Conservation (phyloP, 2,888 invertebrate species). For the Embidobia sp. region DNA sequence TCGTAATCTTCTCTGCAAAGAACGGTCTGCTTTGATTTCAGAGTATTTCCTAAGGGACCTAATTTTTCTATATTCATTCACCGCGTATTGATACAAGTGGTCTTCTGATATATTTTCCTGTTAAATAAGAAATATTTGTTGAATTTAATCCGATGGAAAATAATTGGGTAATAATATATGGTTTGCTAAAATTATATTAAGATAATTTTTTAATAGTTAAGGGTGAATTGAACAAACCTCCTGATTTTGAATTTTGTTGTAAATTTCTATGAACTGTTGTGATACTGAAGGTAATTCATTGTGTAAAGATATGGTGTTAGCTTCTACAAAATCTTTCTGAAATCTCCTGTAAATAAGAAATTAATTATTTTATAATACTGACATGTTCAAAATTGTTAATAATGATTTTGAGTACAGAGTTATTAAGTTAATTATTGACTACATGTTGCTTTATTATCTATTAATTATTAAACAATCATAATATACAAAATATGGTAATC, state of each 20-base stretch:
- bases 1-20: too few species aligned
- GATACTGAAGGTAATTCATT: conserved; percentile 83
- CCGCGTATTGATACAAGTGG: conserved; percentile 67
- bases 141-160: too few species aligned
- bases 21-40: too few species aligned
- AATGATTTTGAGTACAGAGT: background rate
- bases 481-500: too few species aligned
- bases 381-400: conserved; percentile 22
- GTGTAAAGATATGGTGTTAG: conserved; percentile 83
- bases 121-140: conserved; percentile 31
- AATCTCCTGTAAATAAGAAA: conserved; percentile 84
- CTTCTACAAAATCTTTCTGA: conserved; percentile 84
- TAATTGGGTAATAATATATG: too few species aligned
- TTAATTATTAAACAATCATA: background rate
- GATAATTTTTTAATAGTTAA: background rate
- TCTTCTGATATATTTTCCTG: conserved; percentile 63
- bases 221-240: conserved; percentile 66
- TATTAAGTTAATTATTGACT: background rate
- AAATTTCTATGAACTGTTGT: conserved; percentile 85
- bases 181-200: background rate
- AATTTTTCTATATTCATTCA: conserved; percentile 52
- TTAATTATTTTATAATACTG: conserved; percentile 6
- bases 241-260: conserved; percentile 83
- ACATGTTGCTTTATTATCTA: background rate
- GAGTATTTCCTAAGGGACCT: background rate